A percentile compares a stretch with the other conserved stretches of the same genome.
Evolutionary conservation across 2,888 invertebrate genomes (phyloP).

Genomic region (Stenchaetothrips biformis): DNA sequence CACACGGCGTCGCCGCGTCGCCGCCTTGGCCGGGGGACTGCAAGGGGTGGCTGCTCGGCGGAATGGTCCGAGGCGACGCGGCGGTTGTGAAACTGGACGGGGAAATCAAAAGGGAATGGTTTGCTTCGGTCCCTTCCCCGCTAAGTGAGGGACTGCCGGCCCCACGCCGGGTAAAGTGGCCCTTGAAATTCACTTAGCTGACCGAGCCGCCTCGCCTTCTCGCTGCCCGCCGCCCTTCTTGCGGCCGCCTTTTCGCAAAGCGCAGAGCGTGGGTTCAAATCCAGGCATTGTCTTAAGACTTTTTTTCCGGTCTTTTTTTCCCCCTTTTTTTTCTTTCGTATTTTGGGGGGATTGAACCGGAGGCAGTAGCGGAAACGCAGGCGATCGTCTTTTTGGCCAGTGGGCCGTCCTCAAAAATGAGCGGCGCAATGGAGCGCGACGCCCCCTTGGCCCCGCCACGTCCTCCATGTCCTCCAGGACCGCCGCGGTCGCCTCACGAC

Average conservation of each 20-base stretch:
- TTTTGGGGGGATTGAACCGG: too few species aligned
- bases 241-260: too few species aligned
- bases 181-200: constrained; percentile 21
- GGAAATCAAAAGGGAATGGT: neutral
- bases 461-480: neutral
- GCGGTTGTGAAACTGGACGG: neutral
- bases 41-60: neutral
- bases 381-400: too few species aligned
- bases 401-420: neutral
- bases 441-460: neutral
- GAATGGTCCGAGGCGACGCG: neutral
- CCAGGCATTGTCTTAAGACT: too few species aligned
- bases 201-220: neutral
- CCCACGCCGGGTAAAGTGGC: neutral
- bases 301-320: too few species aligned
- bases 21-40: too few species aligned
- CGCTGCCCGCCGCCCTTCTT: too few species aligned
- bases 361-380: too few species aligned
- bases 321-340: too few species aligned
- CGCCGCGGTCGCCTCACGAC: neutral
- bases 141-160: neutral
- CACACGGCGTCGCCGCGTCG: too few species aligned
- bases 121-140: neutral
- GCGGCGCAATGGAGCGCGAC: neutral
- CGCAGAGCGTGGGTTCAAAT: too few species aligned